Conservation (phyloP, 2,113 vertebrate genomes). For the Osmerus mordax region DNA sequence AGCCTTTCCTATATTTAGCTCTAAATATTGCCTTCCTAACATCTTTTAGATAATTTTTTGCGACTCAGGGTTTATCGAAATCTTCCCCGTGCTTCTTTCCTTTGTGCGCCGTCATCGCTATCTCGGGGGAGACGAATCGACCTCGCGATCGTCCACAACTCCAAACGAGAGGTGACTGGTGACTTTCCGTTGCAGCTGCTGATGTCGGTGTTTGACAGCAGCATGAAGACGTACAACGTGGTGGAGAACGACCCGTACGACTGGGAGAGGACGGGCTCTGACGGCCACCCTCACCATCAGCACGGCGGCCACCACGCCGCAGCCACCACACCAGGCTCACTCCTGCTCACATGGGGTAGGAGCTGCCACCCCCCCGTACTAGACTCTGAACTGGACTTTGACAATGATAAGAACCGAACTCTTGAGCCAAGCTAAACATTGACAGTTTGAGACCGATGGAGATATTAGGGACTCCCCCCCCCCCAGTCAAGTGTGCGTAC, state of each 20-base stretch:
- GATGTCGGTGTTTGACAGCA: slow-evolving; percentile 95
- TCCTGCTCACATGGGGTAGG: slow-evolving; percentile 90
- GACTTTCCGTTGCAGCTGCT: slow-evolving; percentile 77
- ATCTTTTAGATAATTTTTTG: no score
- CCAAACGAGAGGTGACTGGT: neutral
- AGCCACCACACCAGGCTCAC: slow-evolving; percentile 92
- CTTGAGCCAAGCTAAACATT: neutral
- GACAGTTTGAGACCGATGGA: no score
- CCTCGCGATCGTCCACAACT: neutral
- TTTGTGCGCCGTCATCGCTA: no score
- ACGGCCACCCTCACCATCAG: slow-evolving; percentile 84
- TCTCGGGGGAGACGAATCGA: no score
- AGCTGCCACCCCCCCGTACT: neutral
- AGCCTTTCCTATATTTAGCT: neutral
- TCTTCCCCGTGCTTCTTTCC: no score
- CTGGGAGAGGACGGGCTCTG: slow-evolving; percentile 91
- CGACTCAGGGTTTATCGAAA: no score
- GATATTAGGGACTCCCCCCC: no score
- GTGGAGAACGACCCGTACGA: slow-evolving; percentile 94
- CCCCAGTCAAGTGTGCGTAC: neutral
- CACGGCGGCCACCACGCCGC: slow-evolving; percentile 85
- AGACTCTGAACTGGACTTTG: neutral
- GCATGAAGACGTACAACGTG: slow-evolving; percentile 92
- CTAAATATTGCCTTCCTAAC: neutral
- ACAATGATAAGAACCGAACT: neutral